These are phyloP conservation scores for Craterocephalus amniculus DNA, from an alignment of 2,797 vertebrate species.

Conservation along the genomic window DNA sequence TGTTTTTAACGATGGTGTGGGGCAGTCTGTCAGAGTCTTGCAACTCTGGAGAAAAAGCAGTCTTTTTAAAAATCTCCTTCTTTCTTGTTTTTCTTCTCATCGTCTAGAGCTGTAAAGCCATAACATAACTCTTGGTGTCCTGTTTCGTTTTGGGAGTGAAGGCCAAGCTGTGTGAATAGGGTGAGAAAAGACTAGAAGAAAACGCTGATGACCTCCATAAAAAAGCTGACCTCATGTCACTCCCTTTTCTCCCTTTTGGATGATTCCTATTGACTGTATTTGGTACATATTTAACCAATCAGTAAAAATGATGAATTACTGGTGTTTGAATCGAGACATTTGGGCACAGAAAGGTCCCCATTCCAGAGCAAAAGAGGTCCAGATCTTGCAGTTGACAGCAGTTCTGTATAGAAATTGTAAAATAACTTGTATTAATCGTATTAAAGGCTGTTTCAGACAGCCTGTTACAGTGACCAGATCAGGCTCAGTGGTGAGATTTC, in stretches of 20 bases:
- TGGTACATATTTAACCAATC: neutral
- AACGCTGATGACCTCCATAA: slow-evolving; percentile 79
- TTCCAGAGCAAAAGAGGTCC: slow-evolving; percentile 3
- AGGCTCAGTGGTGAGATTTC: slow-evolving; percentile 33
- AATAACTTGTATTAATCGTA: slow-evolving; percentile 41
- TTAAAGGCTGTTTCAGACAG: slow-evolving; percentile 44
- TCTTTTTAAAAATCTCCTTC: neutral
- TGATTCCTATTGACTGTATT: neutral
- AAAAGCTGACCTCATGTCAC: slow-evolving; percentile 75
- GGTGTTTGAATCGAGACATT: neutral
- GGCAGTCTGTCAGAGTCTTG: slow-evolving; percentile 11
- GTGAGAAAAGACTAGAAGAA: slow-evolving; percentile 78
- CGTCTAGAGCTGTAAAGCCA: slow-evolving; percentile 73
- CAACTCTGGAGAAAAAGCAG: slow-evolving; percentile 20
- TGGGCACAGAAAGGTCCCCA: no score
- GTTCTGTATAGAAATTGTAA: slow-evolving; percentile 2
- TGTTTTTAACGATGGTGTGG: no score
- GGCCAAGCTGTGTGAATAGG: slow-evolving; percentile 76
- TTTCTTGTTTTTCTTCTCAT: slow-evolving; percentile 72
- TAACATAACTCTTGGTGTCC: slow-evolving; percentile 73
- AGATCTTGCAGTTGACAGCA: neutral
- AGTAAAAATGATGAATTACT: neutral
- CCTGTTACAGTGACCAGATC: slow-evolving; percentile 29
- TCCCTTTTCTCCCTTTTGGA: slow-evolving; percentile 45
- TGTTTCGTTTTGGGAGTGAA: slow-evolving; percentile 78